Conservation (phyloP, 2,888 invertebrate species). For the Abscondita cerata region DNA sequence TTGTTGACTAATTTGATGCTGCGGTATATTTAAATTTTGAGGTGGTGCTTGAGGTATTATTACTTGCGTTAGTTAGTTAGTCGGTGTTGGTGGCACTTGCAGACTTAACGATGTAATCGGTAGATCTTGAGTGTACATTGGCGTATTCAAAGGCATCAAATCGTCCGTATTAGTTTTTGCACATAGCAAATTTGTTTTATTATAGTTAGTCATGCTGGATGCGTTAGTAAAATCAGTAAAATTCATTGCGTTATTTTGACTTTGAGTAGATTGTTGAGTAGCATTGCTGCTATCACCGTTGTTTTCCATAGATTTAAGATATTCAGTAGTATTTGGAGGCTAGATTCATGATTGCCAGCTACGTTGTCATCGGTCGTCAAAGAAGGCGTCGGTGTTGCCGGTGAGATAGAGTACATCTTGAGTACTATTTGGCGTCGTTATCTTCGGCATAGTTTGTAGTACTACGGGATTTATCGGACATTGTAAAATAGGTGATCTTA, state of each 20-base stretch:
- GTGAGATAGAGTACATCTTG: conserved; percentile 51
- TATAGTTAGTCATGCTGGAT: conserved; percentile 57
- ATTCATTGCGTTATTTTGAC: conserved; percentile 51
- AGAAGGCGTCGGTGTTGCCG: conserved; percentile 56
- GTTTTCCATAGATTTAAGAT: conserved; percentile 51
- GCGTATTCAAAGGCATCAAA: conserved; percentile 48
- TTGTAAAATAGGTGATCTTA: conserved; percentile 52
- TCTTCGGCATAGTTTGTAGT: conserved; percentile 53
- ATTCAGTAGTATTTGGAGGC: conserved; percentile 53
- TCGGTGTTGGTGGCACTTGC: conserved; percentile 24
- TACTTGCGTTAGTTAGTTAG: too few species aligned
- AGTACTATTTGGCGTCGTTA: conserved; percentile 45
- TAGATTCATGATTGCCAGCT: conserved; percentile 54
- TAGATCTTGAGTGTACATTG: conserved; percentile 49
- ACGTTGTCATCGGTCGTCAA: conserved; percentile 57
- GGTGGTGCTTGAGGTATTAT: conserved; percentile 15
- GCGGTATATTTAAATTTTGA: neutral
- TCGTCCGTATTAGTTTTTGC: conserved; percentile 56
- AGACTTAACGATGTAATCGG: conserved; percentile 40
- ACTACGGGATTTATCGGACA: conserved; percentile 57
- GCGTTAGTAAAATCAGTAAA: conserved; percentile 58
- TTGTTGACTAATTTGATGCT: conserved; percentile 13
- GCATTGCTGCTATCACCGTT: conserved; percentile 51
- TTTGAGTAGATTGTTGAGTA: conserved; percentile 59
- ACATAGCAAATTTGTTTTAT: conserved; percentile 46